Conservation (phyloP, 2,113 vertebrate species). For the Anarhynchus alexandrinus region DNA sequence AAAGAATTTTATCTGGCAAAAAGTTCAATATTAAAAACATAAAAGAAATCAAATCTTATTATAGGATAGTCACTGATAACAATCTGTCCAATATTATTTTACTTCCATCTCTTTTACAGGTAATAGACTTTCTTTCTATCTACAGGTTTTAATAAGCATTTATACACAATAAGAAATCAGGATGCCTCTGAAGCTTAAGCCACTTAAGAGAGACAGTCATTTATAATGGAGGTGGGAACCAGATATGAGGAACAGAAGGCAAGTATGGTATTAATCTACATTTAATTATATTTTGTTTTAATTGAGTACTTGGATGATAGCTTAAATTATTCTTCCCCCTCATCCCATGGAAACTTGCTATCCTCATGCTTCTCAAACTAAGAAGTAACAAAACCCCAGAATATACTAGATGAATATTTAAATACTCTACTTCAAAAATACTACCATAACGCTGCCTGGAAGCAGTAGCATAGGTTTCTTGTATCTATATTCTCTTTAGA, state of each 20-base stretch:
- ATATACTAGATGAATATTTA: neutral
- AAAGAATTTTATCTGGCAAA: neutral
- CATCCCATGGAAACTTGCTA: neutral
- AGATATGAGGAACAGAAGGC: neutral
- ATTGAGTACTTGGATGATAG: neutral
- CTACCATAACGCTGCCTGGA: neutral
- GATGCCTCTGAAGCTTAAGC: neutral
- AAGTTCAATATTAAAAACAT: neutral
- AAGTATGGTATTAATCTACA: neutral
- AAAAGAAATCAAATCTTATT: neutral
- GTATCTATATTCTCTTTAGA: neutral
- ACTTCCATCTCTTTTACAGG: neutral
- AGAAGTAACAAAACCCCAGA: neutral
- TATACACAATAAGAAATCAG: neutral
- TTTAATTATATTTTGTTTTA: constrained; percentile 14
- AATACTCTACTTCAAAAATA: neutral
- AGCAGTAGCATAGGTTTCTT: neutral
- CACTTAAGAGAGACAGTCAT: neutral
- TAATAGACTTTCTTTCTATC: neutral
- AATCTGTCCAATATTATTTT: neutral
- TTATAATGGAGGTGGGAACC: neutral
- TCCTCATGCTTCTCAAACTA: neutral
- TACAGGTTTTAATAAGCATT: neutral
- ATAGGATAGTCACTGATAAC: neutral
- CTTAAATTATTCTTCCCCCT: neutral